Percentiles rank a stretch among this genome's conserved stretches.
phyloP scores from a whole-genome alignment of 2,113 vertebrate species.

The Melanerpes formicivorus region DNA sequence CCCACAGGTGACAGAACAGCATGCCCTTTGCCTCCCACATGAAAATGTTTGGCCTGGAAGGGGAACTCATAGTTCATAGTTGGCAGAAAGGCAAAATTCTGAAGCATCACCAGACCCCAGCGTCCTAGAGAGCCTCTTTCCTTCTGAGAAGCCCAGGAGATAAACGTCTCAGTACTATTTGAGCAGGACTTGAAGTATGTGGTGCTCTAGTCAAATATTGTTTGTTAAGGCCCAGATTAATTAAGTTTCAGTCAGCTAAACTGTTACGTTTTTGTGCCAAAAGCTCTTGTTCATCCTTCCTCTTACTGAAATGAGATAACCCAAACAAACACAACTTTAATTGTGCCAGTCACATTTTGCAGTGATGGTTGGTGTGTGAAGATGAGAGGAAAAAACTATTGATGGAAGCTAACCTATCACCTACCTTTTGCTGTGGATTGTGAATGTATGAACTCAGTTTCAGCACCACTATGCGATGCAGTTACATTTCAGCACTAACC shows the following conservation, averaged over 20 bases:
- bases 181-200: background rate
- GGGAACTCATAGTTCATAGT: background rate
- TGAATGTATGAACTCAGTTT: background rate
- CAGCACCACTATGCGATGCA: background rate
- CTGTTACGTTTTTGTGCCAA: background rate
- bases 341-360: background rate
- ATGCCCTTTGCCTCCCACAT: fast-evolving
- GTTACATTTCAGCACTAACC: background rate
- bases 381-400: background rate
- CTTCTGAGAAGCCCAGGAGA: background rate
- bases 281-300: background rate
- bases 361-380: background rate
- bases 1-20: background rate
- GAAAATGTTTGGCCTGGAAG: background rate
- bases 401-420: background rate
- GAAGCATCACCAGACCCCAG: background rate
- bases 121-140: background rate
- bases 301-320: background rate
- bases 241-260: background rate
- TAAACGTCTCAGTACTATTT: background rate
- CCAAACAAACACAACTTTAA: background rate
- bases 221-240: background rate
- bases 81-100: background rate
- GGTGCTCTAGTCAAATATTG: background rate
- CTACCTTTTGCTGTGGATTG: background rate